A percentile compares a stretch with the other conserved stretches of the same genome.
Evolutionary conservation across 2,888 invertebrate genomes (phyloP).

Genomic region (Rotaria magnacalcarata): DNA sequence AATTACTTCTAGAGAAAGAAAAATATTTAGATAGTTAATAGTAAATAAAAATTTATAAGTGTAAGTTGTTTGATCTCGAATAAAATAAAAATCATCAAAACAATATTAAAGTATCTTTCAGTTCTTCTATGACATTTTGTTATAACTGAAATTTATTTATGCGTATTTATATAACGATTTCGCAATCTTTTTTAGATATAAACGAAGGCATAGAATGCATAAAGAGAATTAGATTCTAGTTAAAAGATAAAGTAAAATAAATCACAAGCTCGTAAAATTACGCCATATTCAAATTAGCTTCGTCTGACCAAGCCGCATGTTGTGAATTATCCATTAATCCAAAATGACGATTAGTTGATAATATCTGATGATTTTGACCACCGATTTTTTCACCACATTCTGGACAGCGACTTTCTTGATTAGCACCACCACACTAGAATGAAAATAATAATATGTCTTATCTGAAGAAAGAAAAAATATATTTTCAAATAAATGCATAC

Average conservation of each 20-base stretch:
- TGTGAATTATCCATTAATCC: constrained; percentile 47
- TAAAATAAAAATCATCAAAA: too few species aligned
- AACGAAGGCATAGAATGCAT: background rate
- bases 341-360: constrained; percentile 40
- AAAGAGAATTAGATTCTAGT: background rate
- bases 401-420: constrained; percentile 45
- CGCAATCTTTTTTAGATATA: background rate
- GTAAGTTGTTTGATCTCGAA: too few species aligned
- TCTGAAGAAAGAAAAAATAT: background rate
- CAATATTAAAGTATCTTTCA: too few species aligned
- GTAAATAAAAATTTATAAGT: too few species aligned
- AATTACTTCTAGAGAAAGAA: too few species aligned
- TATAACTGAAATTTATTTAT: too few species aligned
- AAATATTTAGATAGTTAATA: too few species aligned
- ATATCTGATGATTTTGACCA: constrained; percentile 45
- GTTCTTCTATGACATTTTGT: too few species aligned
- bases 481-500: background rate
- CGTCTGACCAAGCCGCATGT: constrained; percentile 46
- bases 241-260: background rate
- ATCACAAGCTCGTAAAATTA: background rate
- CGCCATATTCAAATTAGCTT: background rate
- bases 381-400: constrained; percentile 47
- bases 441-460: background rate
- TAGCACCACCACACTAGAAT: constrained; percentile 47
- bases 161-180: too few species aligned